Evolutionary conservation across 2,113 vertebrate genomes (phyloP).

Genomic region (Burhinus oedicnemus): DNA sequence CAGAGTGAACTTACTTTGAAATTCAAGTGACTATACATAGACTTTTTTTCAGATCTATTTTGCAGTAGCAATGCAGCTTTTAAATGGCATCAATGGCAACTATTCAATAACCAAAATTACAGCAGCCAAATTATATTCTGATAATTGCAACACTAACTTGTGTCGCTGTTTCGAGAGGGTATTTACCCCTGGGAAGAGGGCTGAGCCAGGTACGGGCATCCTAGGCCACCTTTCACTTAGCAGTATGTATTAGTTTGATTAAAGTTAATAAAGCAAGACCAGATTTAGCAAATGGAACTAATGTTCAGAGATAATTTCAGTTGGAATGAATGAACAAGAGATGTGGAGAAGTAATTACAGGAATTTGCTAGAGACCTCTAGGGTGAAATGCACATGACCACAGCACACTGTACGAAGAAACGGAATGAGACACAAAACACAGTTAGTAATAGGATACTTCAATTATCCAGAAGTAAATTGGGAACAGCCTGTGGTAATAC

Average conservation of each 20-base stretch:
- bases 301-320: constrained; percentile 50
- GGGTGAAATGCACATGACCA: constrained; percentile 44
- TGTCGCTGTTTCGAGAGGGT: not conserved
- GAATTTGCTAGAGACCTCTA: constrained; percentile 54
- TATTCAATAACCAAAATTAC: not conserved
- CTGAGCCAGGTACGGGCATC: constrained; percentile 31
- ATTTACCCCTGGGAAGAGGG: constrained; percentile 27
- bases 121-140: not conserved
- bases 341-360: constrained; percentile 48
- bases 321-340: constrained; percentile 40
- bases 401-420: not conserved
- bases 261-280: constrained; percentile 63
- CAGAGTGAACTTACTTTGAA: not conserved
- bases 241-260: constrained; percentile 47
- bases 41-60: not conserved
- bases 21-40: not conserved
- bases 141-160: constrained; percentile 15
- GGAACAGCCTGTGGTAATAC: not conserved
- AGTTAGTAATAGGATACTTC: constrained; percentile 35
- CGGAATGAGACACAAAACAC: not conserved
- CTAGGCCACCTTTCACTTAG: constrained; percentile 44
- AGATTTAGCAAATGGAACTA: constrained; percentile 57
- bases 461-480: constrained; percentile 41
- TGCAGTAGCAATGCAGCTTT: not conserved
- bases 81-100: constrained; percentile 2